Conservation (phyloP, 2,888 invertebrate genomes). For the Cyaniris semiargus region DNA sequence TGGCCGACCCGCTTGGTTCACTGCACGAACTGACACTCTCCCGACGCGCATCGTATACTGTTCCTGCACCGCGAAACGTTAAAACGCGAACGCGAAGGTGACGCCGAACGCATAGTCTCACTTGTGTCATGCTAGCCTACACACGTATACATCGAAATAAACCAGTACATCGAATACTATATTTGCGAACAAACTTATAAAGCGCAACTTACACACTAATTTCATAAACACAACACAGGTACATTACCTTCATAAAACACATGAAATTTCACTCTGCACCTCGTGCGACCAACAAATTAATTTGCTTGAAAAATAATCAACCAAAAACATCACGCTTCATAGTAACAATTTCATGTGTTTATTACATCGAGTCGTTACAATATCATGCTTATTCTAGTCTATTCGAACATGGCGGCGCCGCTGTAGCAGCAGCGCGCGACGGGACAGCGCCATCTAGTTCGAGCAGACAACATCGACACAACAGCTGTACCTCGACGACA, state of each 20-base stretch:
- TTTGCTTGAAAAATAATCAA: neutral
- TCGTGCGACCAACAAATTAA: neutral
- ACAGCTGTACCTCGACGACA: constrained; percentile 72
- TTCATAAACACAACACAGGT: constrained; percentile 39
- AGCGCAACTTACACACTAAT: constrained; percentile 39
- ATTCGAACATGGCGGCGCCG: constrained; percentile 31
- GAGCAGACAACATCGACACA: constrained; percentile 47
- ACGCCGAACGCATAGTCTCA: constrained; percentile 65
- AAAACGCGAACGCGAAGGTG: constrained; percentile 40
- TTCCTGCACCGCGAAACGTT: constrained; percentile 2
- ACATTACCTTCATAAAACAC: constrained; percentile 40
- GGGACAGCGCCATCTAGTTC: constrained; percentile 28
- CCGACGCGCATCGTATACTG: constrained; percentile 55
- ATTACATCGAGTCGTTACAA: constrained; percentile 41
- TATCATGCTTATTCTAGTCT: constrained; percentile 43
- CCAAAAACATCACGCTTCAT: neutral
- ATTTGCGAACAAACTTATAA: constrained; percentile 40
- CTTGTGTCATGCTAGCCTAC: constrained; percentile 43
- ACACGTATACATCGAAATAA: constrained; percentile 40
- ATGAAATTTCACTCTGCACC: constrained; percentile 35
- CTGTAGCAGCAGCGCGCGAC: neutral
- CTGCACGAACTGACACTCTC: constrained; percentile 68
- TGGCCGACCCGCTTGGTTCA: constrained; percentile 77
- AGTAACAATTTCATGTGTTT: constrained; percentile 36
- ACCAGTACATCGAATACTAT: constrained; percentile 43